Evolutionary conservation across 2,113 vertebrate species (phyloP).

Genomic region (Rynchops niger): DNA sequence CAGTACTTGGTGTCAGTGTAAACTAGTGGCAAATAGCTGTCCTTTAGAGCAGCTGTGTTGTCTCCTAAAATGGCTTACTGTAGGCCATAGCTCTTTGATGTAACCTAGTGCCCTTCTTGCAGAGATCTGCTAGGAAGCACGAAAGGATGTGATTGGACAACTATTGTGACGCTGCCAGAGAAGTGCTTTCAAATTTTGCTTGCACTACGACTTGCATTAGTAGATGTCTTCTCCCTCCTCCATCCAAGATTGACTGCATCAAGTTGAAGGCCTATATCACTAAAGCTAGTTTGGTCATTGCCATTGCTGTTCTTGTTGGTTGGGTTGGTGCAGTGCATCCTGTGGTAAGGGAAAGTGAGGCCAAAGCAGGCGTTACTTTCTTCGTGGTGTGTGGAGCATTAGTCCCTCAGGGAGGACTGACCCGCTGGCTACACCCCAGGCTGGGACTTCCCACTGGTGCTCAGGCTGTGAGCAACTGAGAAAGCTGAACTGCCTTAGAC

Average conservation of each 20-base stretch:
- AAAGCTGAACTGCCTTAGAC: background rate
- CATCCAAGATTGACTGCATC: background rate
- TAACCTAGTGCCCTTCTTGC: background rate
- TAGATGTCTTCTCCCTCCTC: background rate
- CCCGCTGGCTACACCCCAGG: too few species aligned
- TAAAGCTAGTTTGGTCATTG: background rate
- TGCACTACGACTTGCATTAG: background rate
- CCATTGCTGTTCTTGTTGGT: background rate
- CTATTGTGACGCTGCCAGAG: background rate
- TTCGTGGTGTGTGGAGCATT: accelerated
- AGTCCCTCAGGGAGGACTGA: background rate
- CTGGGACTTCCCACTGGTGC: background rate
- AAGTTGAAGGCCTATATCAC: background rate
- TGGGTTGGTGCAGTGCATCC: background rate
- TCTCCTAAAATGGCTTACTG: background rate
- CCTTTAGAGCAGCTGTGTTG: background rate
- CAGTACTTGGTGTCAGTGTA: background rate
- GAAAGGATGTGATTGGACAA: accelerated
- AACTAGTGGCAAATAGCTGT: background rate
- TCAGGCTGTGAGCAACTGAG: background rate
- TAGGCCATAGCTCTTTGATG: background rate
- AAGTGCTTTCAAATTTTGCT: background rate
- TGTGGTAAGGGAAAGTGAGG: accelerated
- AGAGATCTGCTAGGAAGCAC: background rate
- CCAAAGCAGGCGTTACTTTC: accelerated